Evolutionary conservation across 2,888 invertebrate genomes (phyloP), one percentile per base, ranked within the genome.

Genomic region (Andrena bucephala): DNA sequence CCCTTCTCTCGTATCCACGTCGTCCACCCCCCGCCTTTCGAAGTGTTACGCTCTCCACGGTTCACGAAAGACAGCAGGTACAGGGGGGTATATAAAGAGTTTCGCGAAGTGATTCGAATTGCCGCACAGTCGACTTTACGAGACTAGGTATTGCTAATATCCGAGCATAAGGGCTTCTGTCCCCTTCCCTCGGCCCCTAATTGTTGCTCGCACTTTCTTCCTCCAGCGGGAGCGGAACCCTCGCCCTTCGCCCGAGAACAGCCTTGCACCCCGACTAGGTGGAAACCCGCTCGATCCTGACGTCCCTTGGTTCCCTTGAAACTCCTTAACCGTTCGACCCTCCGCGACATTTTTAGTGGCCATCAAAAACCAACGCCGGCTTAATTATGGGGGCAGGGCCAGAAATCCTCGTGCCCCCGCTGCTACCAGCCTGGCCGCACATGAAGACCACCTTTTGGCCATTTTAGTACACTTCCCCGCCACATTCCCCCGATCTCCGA

Each of bases 301-400:
- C 79, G 66, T 84, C 83, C 77, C 85, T 82, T 69, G 86, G 81
- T 76, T 81, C 85, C 89, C 82, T 87, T 87, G 90, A 90, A 88
- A 89, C 91, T 93, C 90, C 92, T 93, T 93, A 93, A 91, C 90
- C 92, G 87, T 91, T 91, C 91, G 90, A 93, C 93, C 93, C 91
- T 91, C 90, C 85, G 93, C 89, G 93, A 94, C 93, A 93, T 93
- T 94, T 94, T 94, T 93, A 94, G 94, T 94, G 92, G 93, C 93
- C 92, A 93, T 94, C 93, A 94, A 93, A 93, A 93, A 92, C 92
- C 92, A 89, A 90, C 89, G 89, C 88, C 86, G 88, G 91, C 93
- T 94, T 94, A 93, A 94, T 94, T 94, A 93, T 92, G 91, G 91
- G 90, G 86, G 89, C 89, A 80, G 86, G 77, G 89, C 62, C 74